Evolutionary conservation across 1,140 invertebrate species (phyloP), one percentile per base, ranked within the genome.

Genomic region (Acyrthosiphon pisum): DNA sequence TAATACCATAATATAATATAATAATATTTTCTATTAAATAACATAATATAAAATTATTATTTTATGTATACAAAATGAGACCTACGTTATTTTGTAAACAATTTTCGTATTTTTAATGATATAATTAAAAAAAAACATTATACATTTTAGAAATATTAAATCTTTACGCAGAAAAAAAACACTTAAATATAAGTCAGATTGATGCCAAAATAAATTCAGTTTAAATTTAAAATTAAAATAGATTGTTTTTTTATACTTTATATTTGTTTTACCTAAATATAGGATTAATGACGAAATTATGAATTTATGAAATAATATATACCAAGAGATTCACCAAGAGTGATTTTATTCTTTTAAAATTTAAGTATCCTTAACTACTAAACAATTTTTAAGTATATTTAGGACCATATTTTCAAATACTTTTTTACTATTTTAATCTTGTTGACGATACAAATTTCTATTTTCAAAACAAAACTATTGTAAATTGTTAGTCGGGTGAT

Each of bases 111-210:
- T 87, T 87, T 44, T 30, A 30, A 46, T 30, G 37, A 87, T 87
- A 44, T 44, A 48, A 87, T 87, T 46, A 48, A 18, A 44, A 30
- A 44, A 86, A 35, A 87, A 8, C 44, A n/a, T 18, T 87, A 87
- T n/a, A 84, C 22, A 84, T 41, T 41, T 44, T 41, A 44, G 22
- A 84, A 37, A 37, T 84, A 84, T 44, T 84, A 30, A 44, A 23
- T 9, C 23, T 26, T 23, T 37, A 26, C 37, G 23, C 83, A 44
- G 41, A 84, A 84, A 84, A 44, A 84, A 84, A 84, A 44, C 83
- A 84, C 41, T 84, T 84, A 26, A 41, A 84, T 84, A 44, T 84
- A 84, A 84, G 7, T 84, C 83, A 84, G 83, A 84, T 30, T 84
- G 23, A 84, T 84, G 83, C 41, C 37, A 84, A 84, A 84, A 44